These are phyloP conservation scores for Arrhamphus sclerolepis DNA, from an alignment of 2,797 vertebrate genomes.

Conservation along the genomic window DNA sequence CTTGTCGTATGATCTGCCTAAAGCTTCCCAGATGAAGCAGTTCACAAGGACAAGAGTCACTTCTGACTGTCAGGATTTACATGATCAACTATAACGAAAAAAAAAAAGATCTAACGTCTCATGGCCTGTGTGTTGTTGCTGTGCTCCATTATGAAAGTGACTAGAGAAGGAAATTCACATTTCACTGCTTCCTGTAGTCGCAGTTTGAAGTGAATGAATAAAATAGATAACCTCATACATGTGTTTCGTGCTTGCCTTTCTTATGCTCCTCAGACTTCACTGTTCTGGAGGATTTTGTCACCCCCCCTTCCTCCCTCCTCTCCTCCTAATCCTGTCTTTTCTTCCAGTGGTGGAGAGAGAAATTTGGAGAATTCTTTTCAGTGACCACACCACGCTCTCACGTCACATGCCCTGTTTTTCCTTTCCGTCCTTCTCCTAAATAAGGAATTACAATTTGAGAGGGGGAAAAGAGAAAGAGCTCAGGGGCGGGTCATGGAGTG, in stretches of 20 bases:
- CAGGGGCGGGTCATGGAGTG: constrained; percentile 58
- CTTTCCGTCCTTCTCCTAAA: constrained; percentile 74
- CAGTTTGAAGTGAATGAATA: too few species aligned
- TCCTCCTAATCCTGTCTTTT: constrained; percentile 36
- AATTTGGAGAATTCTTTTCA: constrained; percentile 77
- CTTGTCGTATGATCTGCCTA: constrained; percentile 6
- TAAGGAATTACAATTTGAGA: constrained; percentile 72
- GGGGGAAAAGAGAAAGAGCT: constrained; percentile 44
- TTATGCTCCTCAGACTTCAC: constrained; percentile 32
- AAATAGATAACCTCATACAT: constrained; percentile 5
- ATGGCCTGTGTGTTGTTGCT: constrained; percentile 9
- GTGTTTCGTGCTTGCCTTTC: constrained; percentile 39
- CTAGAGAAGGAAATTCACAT: constrained; percentile 25
- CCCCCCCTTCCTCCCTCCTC: constrained; percentile 17
- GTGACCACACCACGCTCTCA: constrained; percentile 69
- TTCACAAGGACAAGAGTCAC: not conserved
- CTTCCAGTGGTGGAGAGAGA: constrained; percentile 62
- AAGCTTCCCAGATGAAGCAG: not conserved
- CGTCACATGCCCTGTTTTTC: constrained; percentile 67
- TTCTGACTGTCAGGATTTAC: constrained; percentile 2
- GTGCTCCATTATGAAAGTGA: constrained; percentile 7
- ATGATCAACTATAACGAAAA: not conserved
- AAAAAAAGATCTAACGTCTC: constrained; percentile 14
- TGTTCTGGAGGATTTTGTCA: constrained; percentile 48
- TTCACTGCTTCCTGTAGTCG: constrained; percentile 42